phyloP scores from a whole-genome alignment of 2,888 invertebrate genomes.

The Incurvaria masculella region DNA sequence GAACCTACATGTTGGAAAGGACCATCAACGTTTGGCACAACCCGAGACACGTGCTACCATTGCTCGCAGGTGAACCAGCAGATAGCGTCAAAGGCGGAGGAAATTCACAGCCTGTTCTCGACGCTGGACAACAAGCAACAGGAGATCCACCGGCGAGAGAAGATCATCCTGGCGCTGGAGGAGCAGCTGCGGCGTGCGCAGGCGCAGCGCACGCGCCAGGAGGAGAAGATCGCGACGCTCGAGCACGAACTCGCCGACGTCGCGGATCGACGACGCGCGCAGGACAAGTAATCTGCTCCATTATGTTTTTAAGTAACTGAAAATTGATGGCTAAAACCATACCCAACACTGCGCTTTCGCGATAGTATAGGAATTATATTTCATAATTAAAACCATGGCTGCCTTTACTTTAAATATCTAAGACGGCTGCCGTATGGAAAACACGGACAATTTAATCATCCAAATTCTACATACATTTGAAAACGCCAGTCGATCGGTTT shows the following conservation, averaged over 20 bases:
- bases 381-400: too few species aligned
- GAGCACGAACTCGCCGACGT: conserved; percentile 49
- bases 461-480: too few species aligned
- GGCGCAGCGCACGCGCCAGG: conserved; percentile 56
- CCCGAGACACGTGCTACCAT: background rate
- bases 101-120: conserved; percentile 48
- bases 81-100: conserved; percentile 48
- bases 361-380: too few species aligned
- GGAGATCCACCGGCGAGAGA: conserved; percentile 54
- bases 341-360: too few species aligned
- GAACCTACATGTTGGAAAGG: too few species aligned
- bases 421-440: too few species aligned
- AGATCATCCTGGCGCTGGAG: conserved; percentile 52
- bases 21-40: too few species aligned
- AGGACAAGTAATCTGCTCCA: background rate
- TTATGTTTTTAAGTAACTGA: too few species aligned
- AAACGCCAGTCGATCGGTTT: too few species aligned
- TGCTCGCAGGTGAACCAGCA: conserved; percentile 48
- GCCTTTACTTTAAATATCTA: too few species aligned
- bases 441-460: too few species aligned
- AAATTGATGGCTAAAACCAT: too few species aligned
- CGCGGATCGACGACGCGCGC: conserved; percentile 12
- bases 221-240: conserved; percentile 55
- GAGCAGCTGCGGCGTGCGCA: conserved; percentile 57
- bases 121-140: conserved; percentile 53